Base-by-base conservation (phyloP, 92 coral and sea anemone genomes). In the Epizoanthus rinbou region DNA sequence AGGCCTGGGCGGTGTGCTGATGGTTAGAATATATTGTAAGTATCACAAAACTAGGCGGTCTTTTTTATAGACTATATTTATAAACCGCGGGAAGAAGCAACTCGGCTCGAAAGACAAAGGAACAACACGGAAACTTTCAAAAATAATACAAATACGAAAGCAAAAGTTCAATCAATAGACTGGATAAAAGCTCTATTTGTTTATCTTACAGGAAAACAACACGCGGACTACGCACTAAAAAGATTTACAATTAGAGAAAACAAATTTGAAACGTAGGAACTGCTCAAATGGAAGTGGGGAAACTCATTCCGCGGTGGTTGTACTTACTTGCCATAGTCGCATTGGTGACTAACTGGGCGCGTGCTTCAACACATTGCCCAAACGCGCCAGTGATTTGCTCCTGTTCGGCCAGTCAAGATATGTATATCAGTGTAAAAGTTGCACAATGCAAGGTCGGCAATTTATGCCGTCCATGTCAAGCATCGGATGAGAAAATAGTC, bases 331-430 rank as follows among this genome's bases (percentile, higher is more conserved):
- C 8, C n/a, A 2, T 72, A 4, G 15, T 72, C 50, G 59, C 25
- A n/a, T 8, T 41, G 1, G 59, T 22, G 59, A 25, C 76, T 22
- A 6, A 47, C 57, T 50, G 37, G 15, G 54, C 8, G 16, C 31
- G 17, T 18, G 16, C 28, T 72, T 72, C 76, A 47, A 45, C 58
- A 2, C 39, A 50, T 21, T 72, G 76, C 43, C 59, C 60, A 6
- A 39, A 50, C 17, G 21, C 45, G 76, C 21, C 6, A 4, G 33
- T 72, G 50, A 41, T 6, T 72, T 72, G 76, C 25, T 31, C 35
- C 35, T 72, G 76, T 72, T 60, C 7, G n/a, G n/a, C 54, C 54
- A 9, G 54, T 50, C 54, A 57, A 72, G 76, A 33, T 45, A 72
- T 45, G 35, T 11, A 45, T 50, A 25, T 72, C 13, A 72, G 54